Base-by-base conservation (phyloP, 2,113 vertebrate genomes). In the Nyctereutes procyonoides region DNA sequence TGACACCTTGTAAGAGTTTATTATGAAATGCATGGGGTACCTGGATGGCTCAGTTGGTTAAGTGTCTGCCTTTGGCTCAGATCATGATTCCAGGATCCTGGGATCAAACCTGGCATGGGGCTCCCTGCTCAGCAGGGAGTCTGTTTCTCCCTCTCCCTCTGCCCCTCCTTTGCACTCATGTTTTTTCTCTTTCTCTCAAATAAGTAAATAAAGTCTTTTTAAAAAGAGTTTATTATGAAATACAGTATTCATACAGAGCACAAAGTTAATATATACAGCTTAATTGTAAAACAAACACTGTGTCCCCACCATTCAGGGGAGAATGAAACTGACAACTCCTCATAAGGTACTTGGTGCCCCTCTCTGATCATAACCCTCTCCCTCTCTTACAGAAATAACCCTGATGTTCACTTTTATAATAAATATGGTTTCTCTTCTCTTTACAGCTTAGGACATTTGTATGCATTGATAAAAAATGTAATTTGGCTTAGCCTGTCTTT, bases 201-300 rank as follows among this genome's bases (percentile, higher is more conserved):
- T 43, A 43, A 43, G 43, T 43, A 43, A 43, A 43, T 43, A 7
- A 43, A 7, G 8, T 43, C 43, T 43, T 8, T 43, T 43, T 7
- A 43, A 43, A 43, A 38, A 84, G n/a, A 82, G 51, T 90, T 88
- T 88, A 69, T 43, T n/a, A 35, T 48, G 53, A 69, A 95, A 82
- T 69, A 82, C 8, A 71, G 30, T 51, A 11, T 60, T 95, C n/a
- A 71, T 28, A 76, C 17, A 71, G 65, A 51, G 60, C 12, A 81
- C 62, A 65, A 32, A 69, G 12, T 22, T 58, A 62, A 62, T 55
- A 58, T 32, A 83, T 24, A 73, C 6, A 62, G 38, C 74, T 87
- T 91, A 62, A 88, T 53, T 92, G 56, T 43, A 95, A 89, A 94
- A 35, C 13, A 43, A 84, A 43, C 77, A 26, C 5, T 16, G 22